Base-by-base conservation (phyloP, 1,140 invertebrate species). In the Neotoxoptera formosana region DNA sequence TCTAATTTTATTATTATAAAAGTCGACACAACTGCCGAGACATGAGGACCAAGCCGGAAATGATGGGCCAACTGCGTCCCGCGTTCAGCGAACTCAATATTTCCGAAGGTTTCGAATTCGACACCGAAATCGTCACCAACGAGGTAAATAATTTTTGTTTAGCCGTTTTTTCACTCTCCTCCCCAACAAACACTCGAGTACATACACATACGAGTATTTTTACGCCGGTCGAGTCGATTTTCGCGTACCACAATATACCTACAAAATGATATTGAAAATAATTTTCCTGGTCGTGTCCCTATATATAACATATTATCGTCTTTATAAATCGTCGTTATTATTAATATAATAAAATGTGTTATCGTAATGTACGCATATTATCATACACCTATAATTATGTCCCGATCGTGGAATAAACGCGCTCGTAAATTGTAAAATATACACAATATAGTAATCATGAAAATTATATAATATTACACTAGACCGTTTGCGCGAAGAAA, bases 21-120 rank as follows among this genome's bases (percentile, higher is more conserved):
- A 23, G 20, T 53, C 51, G 21, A 23, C 14, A 76, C 60, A 76
- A 76, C 60, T 76, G 30, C 20, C 86, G 41, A n/a, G n/a, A 90
- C 90, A 93, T 94, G 92, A 94, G 92, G 90, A 93, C 93, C 83
- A 94, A 94, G 87, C 45, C 84, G 34, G 94, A 94, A 93, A 86
- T 86, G 48, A 84, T 86, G 81, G 76, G 67, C 6, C 91, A 93
- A 93, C 81, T 93, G 30, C 76, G 91, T 23, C 81, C 91, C 7
- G 81, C 91, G 6, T 93, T 93, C 51, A 93, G 91, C 91, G 91
- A 93, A 53, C 81, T 93, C 20, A 36, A 93, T 36, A 21, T 93
- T 8, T 93, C 91, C 1, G 91, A 93, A 53, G 91, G 91, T 81
- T 93, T 93, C 36, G 91, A 93, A 53, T 93, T 93, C 48, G 91